Evolutionary conservation across 2,797 vertebrate species (phyloP), one percentile per base, ranked within the genome.

Genomic region (Melanotaenia pygmaea): DNA sequence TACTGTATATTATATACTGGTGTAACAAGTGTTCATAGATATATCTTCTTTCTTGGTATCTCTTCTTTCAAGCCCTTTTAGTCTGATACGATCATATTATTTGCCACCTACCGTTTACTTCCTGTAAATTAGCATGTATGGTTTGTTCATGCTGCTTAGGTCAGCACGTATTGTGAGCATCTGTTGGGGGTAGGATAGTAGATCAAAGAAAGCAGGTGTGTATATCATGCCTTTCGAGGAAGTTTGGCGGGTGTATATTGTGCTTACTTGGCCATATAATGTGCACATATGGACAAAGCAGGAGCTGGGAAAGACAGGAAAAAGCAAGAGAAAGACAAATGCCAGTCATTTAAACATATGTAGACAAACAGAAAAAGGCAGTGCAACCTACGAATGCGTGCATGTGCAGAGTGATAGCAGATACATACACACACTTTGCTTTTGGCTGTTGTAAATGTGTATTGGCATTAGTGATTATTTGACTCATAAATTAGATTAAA

Each of bases 401-500:
- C 3, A 16, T 20, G 28, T 18, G 53, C 43, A 20, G 18, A 28
- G 28, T 32, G 7, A 14, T 9, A 57, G 28, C 26, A 3, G 28
- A 75, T 59, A 26, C 28, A 61, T 22, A 50, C 22, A 32, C 10
- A 70, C 10, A 43, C 20, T 62, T 43, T 20, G 54, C 32, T 56
- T 69, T 66, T 28, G 43, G 24, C 61, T 4, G 16, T 2, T 24
- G 22, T 8, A 22, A 43, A n/a, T 37, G 70, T 56, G 57, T 37
- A 37, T 67, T 26, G 10, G 53, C 18, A n/a, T 47, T 8, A 53
- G 47, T 67, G 63, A 63, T 35, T 66, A 43, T 26, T 58, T 80
- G 75, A 73, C 74, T 84, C 67, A 79, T 79, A 64, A 75, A 82
- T 72, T 79, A 76, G 68, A 61, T 80, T 77, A 82, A 88, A 84